These are phyloP conservation scores for Mylabris phalerata DNA, from an alignment of 1,140 invertebrate species.

Conservation along the genomic window DNA sequence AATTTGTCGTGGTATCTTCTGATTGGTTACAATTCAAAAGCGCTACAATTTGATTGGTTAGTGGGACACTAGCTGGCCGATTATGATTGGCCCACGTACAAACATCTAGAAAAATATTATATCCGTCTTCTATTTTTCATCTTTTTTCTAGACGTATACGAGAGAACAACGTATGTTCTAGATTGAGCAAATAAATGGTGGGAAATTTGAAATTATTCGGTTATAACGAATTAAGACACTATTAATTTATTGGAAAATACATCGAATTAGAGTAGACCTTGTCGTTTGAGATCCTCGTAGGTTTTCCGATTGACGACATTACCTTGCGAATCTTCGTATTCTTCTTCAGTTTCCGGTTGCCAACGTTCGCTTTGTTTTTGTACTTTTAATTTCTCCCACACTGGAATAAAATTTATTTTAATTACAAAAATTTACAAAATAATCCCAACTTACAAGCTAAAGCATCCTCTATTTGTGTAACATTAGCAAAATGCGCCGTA, in stretches of 20 bases:
- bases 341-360: constrained; percentile 95
- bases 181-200: no score
- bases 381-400: constrained; percentile 95
- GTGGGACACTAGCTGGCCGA: constrained; percentile 43
- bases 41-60: constrained; percentile 33
- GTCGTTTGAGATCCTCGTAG: constrained; percentile 96
- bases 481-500: constrained; percentile 99
- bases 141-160: no score
- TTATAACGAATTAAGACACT: no score
- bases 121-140: no score
- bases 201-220: background rate
- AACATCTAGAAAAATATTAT: no score
- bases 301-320: constrained; percentile 99
- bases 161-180: no score
- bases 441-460: constrained; percentile 65
- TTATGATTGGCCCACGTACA: constrained; percentile 50
- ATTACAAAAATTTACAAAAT: background rate
- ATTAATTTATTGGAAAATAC: constrained; percentile 44
- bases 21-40: constrained; percentile 43
- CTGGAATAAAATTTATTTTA: constrained; percentile 45
- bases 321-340: constrained; percentile 97
- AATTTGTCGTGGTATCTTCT: constrained; percentile 45
- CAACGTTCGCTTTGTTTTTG: constrained; percentile 94
- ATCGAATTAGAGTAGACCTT: constrained; percentile 68
- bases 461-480: constrained; percentile 98